Percentiles rank a stretch among this genome's conserved stretches.
phyloP scores from a whole-genome alignment of 2,888 invertebrate genomes.

The Pecten maximus region DNA sequence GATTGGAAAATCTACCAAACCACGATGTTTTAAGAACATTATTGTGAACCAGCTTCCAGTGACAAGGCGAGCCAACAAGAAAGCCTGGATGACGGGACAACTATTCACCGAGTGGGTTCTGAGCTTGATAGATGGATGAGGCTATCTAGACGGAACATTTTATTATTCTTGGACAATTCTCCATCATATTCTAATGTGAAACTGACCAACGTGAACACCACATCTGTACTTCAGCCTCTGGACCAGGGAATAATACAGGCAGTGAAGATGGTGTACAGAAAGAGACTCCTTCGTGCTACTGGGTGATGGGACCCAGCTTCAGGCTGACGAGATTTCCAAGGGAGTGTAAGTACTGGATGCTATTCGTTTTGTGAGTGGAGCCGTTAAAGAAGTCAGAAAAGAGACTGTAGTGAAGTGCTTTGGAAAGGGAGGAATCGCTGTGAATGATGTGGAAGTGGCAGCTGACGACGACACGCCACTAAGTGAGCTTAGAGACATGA shows the following conservation, averaged over 20 bases:
- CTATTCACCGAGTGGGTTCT: slow-evolving; percentile 10
- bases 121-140: slow-evolving; percentile 37
- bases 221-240: neutral
- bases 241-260: neutral
- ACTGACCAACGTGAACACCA: neutral
- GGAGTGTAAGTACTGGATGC: neutral
- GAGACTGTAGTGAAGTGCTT: neutral
- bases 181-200: slow-evolving; percentile 45
- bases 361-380: neutral
- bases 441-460: too few relatives aligned
- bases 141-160: slow-evolving; percentile 39
- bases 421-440: neutral
- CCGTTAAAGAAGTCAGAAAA: neutral
- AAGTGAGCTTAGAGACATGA: too few relatives aligned
- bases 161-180: slow-evolving; percentile 47
- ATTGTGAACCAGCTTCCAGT: slow-evolving; percentile 11
- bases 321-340: neutral
- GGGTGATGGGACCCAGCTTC: neutral
- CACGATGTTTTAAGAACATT: neutral
- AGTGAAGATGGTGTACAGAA: slow-evolving; percentile 31
- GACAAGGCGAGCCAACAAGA: neutral
- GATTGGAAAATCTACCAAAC: slow-evolving; percentile 33
- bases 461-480: too few relatives aligned
- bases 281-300: slow-evolving; percentile 38
- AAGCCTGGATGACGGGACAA: slow-evolving; percentile 39